phyloP scores from a whole-genome alignment of 2,888 invertebrate genomes.

The Uloborus plumipes region DNA sequence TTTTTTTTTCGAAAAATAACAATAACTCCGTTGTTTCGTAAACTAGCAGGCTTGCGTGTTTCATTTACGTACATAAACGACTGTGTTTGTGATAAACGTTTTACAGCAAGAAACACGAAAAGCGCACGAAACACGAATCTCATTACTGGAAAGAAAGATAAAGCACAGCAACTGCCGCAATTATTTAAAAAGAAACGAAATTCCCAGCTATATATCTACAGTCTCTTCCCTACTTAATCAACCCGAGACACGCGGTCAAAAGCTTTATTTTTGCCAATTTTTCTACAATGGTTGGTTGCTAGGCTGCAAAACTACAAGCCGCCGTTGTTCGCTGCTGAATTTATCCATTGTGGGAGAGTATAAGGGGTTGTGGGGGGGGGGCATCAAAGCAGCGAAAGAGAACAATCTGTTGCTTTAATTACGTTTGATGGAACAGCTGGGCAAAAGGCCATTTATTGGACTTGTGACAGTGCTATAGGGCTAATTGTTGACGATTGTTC shows the following conservation, averaged over 20 bases:
- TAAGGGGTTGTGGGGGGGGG: neutral
- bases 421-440: conserved; percentile 13
- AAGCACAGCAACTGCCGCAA: neutral
- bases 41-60: too few species aligned
- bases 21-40: too few species aligned
- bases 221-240: conserved; percentile 19
- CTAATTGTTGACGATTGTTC: too few species aligned
- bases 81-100: too few species aligned
- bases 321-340: conserved; percentile 28
- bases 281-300: conserved; percentile 23
- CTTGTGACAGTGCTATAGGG: too few species aligned
- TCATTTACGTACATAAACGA: too few species aligned
- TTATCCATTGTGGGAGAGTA: conserved; percentile 11
- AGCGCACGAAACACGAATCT: neutral
- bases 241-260: conserved; percentile 28
- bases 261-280: conserved; percentile 37
- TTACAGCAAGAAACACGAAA: neutral
- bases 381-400: conserved; percentile 17
- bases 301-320: conserved; percentile 27
- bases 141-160: conserved; percentile 10
- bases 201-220: conserved; percentile 1
- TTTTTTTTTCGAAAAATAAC: too few species aligned
- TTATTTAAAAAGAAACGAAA: conserved; percentile 3
- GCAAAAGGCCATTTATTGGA: conserved; percentile 27
- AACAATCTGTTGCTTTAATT: conserved; percentile 44